Evolutionary conservation across 1,140 invertebrate species (phyloP), one percentile per base, ranked within the genome.

Genomic region (Drosophila repleta): DNA sequence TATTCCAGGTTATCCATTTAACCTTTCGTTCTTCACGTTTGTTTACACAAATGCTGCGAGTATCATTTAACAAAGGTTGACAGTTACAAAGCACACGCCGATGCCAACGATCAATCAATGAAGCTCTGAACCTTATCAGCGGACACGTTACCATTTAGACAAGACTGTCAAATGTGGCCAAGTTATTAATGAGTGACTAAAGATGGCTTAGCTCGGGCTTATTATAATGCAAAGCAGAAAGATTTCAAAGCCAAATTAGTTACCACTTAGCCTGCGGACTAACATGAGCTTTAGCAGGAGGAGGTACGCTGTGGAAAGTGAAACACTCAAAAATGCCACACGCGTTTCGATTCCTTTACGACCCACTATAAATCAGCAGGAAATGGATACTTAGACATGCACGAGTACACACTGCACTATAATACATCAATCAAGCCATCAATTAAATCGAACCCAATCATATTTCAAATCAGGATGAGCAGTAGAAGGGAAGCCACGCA

Each of bases 401-500:
- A 62, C 57, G 57, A 21, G 49, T 35, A 61, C 37, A 39, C 55
- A 60, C 29, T 53, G 3, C 20, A 26, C 10, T 52, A 20, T 51
- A 58, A 69, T 58, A 53, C 73, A 72, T 75, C 73, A 75, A 75
- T 75, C 73, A 75, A 72, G 61, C 56, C 68, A 75, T 75, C 68
- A 75, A 75, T 75, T 75, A 75, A 75, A 75, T 75, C 26, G 61
- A 66, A 71, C 45, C 43, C 49, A 66, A 75, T 72, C 61, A 75
- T 72, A 71, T 75, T 71, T 75, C 68, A 75, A 60, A 61, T 29
- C 21, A 45, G 45, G 49, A 61, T 41, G 56, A 61, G 39, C 15
- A 17, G 49, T 8, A 32, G 8, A 17, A 51, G 18, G 15, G 13
- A 43, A 39, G 46, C 17, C n/a, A 15, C 17, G 24, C 32, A 46